Conservation (phyloP, 2,888 invertebrate species). For the Metopia argyrocephala region DNA sequence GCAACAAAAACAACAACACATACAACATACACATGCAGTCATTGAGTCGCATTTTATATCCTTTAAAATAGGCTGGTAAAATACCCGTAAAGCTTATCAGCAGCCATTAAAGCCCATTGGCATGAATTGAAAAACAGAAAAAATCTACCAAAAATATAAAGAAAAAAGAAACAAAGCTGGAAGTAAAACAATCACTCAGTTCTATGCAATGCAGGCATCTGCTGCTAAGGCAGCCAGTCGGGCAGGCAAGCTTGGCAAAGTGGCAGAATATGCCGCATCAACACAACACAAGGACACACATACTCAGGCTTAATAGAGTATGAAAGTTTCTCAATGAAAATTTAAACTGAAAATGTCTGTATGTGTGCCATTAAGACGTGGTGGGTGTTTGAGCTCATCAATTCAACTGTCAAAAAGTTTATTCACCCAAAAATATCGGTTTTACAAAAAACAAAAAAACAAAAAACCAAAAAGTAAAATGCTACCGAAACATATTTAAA, state of each 20-base stretch:
- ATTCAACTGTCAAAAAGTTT: conserved; percentile 70
- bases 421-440: conserved; percentile 66
- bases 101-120: conserved; percentile 65
- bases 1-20: conserved; percentile 45
- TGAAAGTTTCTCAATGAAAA: background rate
- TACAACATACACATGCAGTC: background rate
- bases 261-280: conserved; percentile 46
- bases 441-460: conserved; percentile 36
- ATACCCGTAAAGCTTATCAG: conserved; percentile 66
- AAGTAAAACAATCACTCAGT: conserved; percentile 53
- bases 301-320: background rate
- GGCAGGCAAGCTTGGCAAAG: conserved; percentile 6
- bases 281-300: background rate
- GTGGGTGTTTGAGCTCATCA: conserved; percentile 51
- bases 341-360: conserved; percentile 10
- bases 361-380: conserved; percentile 11
- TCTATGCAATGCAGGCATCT: background rate
- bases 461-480: background rate
- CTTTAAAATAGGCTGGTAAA: conserved; percentile 62
- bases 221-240: background rate
- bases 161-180: conserved; percentile 4
- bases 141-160: conserved; percentile 3
- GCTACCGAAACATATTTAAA: background rate
- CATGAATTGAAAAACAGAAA: conserved; percentile 40
- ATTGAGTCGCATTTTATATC: conserved; percentile 38